phyloP scores from a whole-genome alignment of 2,888 invertebrate species.

The Tetanocera ferruginea region DNA sequence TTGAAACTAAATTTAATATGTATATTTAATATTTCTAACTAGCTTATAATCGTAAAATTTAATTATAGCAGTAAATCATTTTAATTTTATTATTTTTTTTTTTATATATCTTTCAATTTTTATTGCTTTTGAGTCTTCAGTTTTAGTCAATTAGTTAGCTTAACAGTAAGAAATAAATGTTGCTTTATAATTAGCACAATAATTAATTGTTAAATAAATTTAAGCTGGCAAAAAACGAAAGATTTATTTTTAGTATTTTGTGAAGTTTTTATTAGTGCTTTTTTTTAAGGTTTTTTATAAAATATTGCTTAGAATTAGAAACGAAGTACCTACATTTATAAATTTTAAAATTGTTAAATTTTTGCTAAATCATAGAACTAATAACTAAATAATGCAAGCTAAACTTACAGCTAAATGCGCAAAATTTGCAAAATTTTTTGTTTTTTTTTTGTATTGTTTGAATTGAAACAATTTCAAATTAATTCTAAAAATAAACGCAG shows the following conservation, averaged over 20 bases:
- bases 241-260: neutral
- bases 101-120: slow-evolving; percentile 43
- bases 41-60: slow-evolving; percentile 26
- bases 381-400: slow-evolving; percentile 56
- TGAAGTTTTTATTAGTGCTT: neutral
- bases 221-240: neutral
- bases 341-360: slow-evolving; percentile 31
- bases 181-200: slow-evolving; percentile 35
- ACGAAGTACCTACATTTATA: neutral
- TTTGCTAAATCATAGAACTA: slow-evolving; percentile 57
- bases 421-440: slow-evolving; percentile 41
- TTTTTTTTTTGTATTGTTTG: neutral
- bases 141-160: slow-evolving; percentile 40
- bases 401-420: slow-evolving; percentile 50
- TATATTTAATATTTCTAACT: slow-evolving; percentile 32
- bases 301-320: neutral
- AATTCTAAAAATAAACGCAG: neutral
- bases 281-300: slow-evolving; percentile 11
- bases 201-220: slow-evolving; percentile 18
- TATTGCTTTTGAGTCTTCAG: slow-evolving; percentile 65
- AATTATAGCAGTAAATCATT: slow-evolving; percentile 38
- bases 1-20: slow-evolving; percentile 33
- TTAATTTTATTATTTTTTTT: slow-evolving; percentile 26
- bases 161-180: slow-evolving; percentile 52
- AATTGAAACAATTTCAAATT: neutral